Base-by-base conservation (phyloP, 1,140 invertebrate species). In the Brachionus angularis region DNA sequence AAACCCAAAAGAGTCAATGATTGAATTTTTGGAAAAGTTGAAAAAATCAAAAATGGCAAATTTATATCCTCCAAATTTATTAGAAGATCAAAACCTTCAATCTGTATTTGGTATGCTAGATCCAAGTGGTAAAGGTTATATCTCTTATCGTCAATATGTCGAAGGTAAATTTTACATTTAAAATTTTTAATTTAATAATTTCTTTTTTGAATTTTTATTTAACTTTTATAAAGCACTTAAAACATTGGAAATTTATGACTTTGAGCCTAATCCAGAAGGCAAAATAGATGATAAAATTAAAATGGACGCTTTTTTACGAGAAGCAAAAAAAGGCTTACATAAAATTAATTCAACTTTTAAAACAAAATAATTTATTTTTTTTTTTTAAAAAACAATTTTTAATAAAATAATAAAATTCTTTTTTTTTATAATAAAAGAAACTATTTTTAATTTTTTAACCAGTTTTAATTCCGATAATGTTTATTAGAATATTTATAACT, bases 51-150 rank as follows among this genome's bases (percentile, higher is more conserved):
- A 73, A 72, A 72, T 69, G 0, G 73, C 74, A 23, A 72, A 74
- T 46, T 49, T 75, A 7, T 74, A 76, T 44, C 74, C 64, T 49
- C 76, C 76, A 2, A 74, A 74, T 58, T 61, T 78, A 27, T 77
- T 79, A 74, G 77, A 79, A 73, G 76, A 79, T 36, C 71, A 73
- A 42, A 78, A 79, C 71, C 75, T 79, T 25, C 58, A 73, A 44
- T 77, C 78, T 18, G 72, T 79, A 2, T 79, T 77, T 75, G 75
- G 76, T 12, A 79, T 79, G 78, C 50, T 79, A 34, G 78, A 79
- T 72, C 78, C 77, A 5, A 78, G 76, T 27, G 73, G 74, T 1
- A 71, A 73, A 23, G 78, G 78, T 18, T 75, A 53, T 62, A 75
- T 79, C 23, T 75, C 75, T 34, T 34, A 75, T n/a, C 70, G 76